A percentile compares a stretch with the other conserved stretches of the same genome.
These are phyloP conservation scores for Bradypodion pumilum DNA, from an alignment of 2,797 vertebrate species.

Conservation along the genomic window DNA sequence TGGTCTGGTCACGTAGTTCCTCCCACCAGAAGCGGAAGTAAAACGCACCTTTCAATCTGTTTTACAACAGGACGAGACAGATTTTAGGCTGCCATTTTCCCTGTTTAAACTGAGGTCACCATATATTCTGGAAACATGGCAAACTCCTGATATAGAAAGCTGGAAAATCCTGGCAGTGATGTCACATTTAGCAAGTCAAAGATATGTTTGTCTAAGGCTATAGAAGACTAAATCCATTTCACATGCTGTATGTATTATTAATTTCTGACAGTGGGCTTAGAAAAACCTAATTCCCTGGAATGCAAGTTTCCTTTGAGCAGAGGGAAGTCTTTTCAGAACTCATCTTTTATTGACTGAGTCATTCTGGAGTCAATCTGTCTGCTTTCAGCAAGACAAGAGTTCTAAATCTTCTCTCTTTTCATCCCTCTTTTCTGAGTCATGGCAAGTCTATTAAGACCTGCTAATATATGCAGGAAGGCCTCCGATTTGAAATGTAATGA, in stretches of 20 bases:
- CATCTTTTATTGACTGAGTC: constrained; percentile 80
- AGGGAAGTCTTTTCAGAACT: constrained; percentile 73
- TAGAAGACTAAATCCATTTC: constrained; percentile 66
- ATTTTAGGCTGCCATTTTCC: no score
- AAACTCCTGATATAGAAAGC: constrained; percentile 64
- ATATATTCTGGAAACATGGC: constrained; percentile 51
- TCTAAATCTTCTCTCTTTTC: constrained; percentile 73
- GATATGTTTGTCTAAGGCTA: constrained; percentile 69
- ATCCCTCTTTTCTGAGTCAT: constrained; percentile 59
- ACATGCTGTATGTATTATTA: constrained; percentile 68
- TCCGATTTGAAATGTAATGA: constrained; percentile 67
- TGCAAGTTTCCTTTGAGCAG: constrained; percentile 65
- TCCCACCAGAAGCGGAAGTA: no score
- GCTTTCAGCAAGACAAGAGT: constrained; percentile 76
- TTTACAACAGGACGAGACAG: no score
- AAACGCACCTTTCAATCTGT: no score
- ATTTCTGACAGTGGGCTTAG: constrained; percentile 70
- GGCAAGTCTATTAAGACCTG: constrained; percentile 76
- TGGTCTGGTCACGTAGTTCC: no score
- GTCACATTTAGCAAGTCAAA: constrained; percentile 71
- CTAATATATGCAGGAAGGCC: constrained; percentile 65
- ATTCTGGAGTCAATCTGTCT: constrained; percentile 78
- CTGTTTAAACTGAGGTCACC: constrained; percentile 61
- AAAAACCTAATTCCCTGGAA: constrained; percentile 72
- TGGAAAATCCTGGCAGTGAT: constrained; percentile 54